phyloP scores from a whole-genome alignment of 2,888 invertebrate species.

The Tuta absoluta region DNA sequence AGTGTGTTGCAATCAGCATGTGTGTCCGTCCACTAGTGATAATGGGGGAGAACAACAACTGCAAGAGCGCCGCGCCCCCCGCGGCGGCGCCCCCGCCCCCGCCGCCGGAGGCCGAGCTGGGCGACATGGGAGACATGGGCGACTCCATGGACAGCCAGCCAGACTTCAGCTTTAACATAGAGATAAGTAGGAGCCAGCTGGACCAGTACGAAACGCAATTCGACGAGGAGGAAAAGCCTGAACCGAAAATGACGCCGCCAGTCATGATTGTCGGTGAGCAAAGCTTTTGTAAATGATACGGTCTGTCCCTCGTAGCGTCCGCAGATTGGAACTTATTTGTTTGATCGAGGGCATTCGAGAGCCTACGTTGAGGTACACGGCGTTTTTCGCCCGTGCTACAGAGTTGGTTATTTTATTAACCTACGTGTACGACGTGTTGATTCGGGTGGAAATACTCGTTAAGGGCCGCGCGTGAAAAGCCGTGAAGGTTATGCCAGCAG shows the following conservation, averaged over 20 bases:
- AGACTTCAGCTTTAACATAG: slow-evolving; percentile 85
- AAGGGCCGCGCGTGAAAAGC: no score
- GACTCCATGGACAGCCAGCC: slow-evolving; percentile 68
- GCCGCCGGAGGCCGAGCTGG: slow-evolving; percentile 72
- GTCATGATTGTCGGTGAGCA: slow-evolving; percentile 76
- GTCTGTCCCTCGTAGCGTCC: no score
- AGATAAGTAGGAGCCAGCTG: slow-evolving; percentile 86
- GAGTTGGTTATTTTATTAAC: no score
- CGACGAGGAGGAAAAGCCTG: slow-evolving; percentile 29
- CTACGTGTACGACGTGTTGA: no score
- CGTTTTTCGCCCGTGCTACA: no score
- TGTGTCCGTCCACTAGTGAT: slow-evolving; percentile 59
- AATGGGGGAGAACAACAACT: slow-evolving; percentile 63
- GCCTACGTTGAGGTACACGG: no score
- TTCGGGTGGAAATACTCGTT: no score
- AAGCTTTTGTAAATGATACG: not conserved
- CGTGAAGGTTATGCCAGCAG: no score
- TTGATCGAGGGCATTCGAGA: no score
- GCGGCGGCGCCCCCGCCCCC: slow-evolving; percentile 79
- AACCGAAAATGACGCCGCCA: slow-evolving; percentile 42
- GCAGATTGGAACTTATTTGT: no score
- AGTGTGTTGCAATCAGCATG: slow-evolving; percentile 9
- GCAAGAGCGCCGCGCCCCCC: slow-evolving; percentile 68
- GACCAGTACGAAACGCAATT: slow-evolving; percentile 89
- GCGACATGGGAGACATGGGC: slow-evolving; percentile 42